Evolutionary conservation across 2,797 vertebrate species (phyloP), one percentile per base, ranked within the genome.

Genomic region (Champsocephalus gunnari): DNA sequence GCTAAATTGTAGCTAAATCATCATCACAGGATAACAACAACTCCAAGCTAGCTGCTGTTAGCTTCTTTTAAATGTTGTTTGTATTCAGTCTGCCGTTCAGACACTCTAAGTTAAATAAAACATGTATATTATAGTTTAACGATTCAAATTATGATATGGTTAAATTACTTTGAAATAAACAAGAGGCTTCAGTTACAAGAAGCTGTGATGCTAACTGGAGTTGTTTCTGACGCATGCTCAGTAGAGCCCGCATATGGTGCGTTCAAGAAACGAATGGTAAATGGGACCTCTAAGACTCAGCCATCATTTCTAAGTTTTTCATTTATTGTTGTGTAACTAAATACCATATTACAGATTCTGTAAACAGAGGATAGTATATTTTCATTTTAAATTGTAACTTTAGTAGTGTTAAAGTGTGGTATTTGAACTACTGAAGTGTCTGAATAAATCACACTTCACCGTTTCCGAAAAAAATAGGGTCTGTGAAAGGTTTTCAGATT

Each of bases 171-270:
- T 14, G 0, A 58, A 44, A 66, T 3, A 12, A 6, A 24, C 3
- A 0, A 3, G 16, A 50, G 0, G 1, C 3, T 24, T 38, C 48
- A 4, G 51, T 41, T 47, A 16, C 0, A 17, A 9, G 12, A 9
- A 54, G 5, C 21, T 1, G 0, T 0, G 13, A 32, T 28, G 75
- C 69, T 74, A 74, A 14, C 58, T 3, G 0, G 4, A 16, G 28
- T 4, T 2, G 55, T 66, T 0, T 19, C 0, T 12, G 0, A 41
- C 82, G 78, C 80, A 83, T 74, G 86, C 80, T 0, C 73, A 83
- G 57, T 64, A 9, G 3, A 11, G 11, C 3, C 0, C 3, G 9
- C 3, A 0, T 10, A 1, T 55, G 77, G 6, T 67, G 71, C 61
- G 12, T 88, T 85, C 14, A 72, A 0, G 0, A 2, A 12, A 5